Evolutionary conservation across 2,888 invertebrate genomes (phyloP), one percentile per base, ranked within the genome.

Genomic region (Papilio protenor): DNA sequence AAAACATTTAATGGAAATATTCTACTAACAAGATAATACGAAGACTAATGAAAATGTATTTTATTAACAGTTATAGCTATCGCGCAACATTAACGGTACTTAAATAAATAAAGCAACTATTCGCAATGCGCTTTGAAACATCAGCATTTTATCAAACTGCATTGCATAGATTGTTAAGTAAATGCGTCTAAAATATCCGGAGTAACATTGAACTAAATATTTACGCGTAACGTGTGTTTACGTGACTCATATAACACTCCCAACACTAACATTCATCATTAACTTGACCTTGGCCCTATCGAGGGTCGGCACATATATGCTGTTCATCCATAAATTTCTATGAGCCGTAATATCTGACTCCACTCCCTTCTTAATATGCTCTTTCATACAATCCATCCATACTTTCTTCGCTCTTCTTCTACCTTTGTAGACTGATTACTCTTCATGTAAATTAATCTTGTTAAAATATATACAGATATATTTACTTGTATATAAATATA

Each of bases 191-290:
- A 66, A 66, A 40, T 66, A 69, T 4, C 40, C 21, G 4, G 12
- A 66, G 40, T 66, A 45, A 69, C 66, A 45, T 69, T 69, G 45
- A 69, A 69, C 45, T n/a, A 69, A 69, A 69, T 45, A 69, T 69
- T 69, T 14, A n/a, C 40, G 33, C n/a, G 8, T 40, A 40, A 40
- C 40, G 8, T 40, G 40, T 40, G 8, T 3, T 40, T 40, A 40
- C n/a, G 14, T 40, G 40, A 45, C 45, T 69, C 21, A 69, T 14
- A 45, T 69, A 21, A 69, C 5, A 40, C 8, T 23, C 6, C 52
- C 18, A 52, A 14, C 4, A 5, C 14, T 16, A 52, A 52, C 5
- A 52, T 52, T 1, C n/a, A 52, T 40, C 40, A 40, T 40, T 8
- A 40, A 40, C 40, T 40, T 40, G 40, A 3, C 40, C 40, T 40